Conservation (phyloP, 2,888 invertebrate species). For the Eupithecia pulchellata region DNA sequence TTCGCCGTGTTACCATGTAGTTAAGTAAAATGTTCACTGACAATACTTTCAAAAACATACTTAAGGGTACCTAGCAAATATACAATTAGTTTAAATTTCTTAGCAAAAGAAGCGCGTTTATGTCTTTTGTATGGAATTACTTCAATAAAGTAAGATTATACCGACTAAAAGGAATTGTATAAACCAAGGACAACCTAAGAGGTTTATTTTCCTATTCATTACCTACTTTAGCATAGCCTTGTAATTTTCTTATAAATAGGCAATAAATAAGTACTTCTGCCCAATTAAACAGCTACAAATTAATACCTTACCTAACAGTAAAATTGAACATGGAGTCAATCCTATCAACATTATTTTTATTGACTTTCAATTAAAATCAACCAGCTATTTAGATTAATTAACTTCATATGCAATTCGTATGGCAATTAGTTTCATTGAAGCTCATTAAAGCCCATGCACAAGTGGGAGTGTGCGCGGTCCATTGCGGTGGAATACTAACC, state of each 20-base stretch:
- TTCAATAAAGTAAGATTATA: too few relatives aligned
- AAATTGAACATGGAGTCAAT: slow-evolving; percentile 7
- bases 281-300: slow-evolving; percentile 5
- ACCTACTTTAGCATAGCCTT: background rate
- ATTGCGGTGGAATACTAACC: slow-evolving; percentile 61
- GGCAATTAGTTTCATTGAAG: slow-evolving; percentile 20
- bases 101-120: slow-evolving; percentile 22
- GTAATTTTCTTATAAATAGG: background rate
- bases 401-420: slow-evolving; percentile 1
- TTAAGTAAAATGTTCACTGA: too few relatives aligned
- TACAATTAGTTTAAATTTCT: background rate
- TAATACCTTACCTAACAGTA: slow-evolving; percentile 1
- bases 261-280: background rate
- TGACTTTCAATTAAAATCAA: slow-evolving; percentile 11
- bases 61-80: background rate
- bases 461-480: slow-evolving; percentile 29
- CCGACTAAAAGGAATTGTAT: too few relatives aligned
- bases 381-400: slow-evolving; percentile 11
- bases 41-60: background rate
- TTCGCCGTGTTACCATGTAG: background rate
- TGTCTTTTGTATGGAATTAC: slow-evolving; percentile 22
- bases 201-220: background rate
- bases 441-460: slow-evolving; percentile 18
- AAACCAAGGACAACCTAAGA: background rate
- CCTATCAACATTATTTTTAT: background rate